phyloP scores from a whole-genome alignment of 2,113 vertebrate genomes.

The Ondatra zibethicus region DNA sequence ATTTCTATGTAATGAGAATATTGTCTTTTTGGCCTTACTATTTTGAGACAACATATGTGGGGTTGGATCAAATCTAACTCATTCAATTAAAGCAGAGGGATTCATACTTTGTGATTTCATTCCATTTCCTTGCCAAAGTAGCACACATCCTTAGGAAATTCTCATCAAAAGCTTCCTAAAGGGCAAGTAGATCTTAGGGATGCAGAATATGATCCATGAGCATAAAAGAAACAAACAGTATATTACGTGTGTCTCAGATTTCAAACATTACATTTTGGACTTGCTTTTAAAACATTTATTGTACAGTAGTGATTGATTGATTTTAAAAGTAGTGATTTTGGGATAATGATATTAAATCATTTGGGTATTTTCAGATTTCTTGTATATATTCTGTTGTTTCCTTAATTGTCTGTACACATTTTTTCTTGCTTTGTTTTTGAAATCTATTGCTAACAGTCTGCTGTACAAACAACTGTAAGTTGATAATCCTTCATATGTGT shows the following conservation, averaged over 20 bases:
- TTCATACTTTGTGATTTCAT: not conserved
- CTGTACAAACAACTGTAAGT: not conserved
- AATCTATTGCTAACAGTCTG: not conserved
- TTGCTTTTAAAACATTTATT: not conserved
- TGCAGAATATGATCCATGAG: accelerated
- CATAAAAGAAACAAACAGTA: not conserved
- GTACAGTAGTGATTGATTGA: not conserved
- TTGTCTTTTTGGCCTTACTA: not conserved
- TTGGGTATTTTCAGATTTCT: not conserved
- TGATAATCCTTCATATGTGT: not conserved
- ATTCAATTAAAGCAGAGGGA: not conserved
- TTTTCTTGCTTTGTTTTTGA: not conserved
- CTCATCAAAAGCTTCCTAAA: not conserved
- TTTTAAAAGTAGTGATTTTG: slow-evolving; percentile 17
- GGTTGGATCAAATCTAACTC: not conserved
- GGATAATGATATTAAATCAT: not conserved
- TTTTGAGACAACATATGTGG: not conserved
- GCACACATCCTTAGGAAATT: not conserved
- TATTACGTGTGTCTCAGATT: not conserved
- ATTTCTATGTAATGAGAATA: not conserved
- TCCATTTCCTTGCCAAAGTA: not conserved
- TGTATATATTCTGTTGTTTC: not conserved
- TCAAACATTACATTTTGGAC: not conserved
- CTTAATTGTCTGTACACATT: not conserved
- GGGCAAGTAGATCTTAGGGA: no score